Evolutionary conservation across 2,888 invertebrate species (phyloP).

Genomic region (Holacanthella duospinosa): DNA sequence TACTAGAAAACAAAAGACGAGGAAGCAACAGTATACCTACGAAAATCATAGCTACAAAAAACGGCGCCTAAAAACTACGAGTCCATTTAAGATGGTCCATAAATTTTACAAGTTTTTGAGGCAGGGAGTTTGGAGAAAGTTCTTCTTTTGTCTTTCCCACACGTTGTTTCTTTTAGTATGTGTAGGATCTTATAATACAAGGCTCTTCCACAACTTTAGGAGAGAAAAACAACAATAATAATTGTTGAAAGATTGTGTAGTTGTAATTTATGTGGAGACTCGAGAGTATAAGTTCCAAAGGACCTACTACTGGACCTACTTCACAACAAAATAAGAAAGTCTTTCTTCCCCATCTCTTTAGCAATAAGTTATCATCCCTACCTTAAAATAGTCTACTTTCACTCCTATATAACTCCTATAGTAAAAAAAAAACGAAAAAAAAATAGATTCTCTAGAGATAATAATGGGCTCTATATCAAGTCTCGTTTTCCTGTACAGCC

Average conservation of each 20-base stretch:
- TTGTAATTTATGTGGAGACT: constrained; percentile 20
- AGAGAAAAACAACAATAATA: constrained; percentile 18
- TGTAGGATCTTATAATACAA: background rate
- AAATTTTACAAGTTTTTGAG: constrained; percentile 17
- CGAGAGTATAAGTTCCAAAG: background rate
- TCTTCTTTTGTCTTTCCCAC: constrained; percentile 14
- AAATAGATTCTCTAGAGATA: too few relatives aligned
- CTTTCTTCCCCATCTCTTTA: background rate
- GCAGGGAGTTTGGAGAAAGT: too few relatives aligned
- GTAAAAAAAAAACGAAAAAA: too few relatives aligned
- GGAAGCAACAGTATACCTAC: background rate
- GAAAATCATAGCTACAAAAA: background rate
- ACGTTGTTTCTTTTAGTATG: background rate
- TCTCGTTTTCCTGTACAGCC: background rate
- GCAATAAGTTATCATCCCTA: background rate
- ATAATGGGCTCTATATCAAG: background rate
- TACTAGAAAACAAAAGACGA: too few relatives aligned
- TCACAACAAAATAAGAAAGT: background rate
- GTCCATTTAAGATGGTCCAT: constrained; percentile 14
- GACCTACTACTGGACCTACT: too few relatives aligned
- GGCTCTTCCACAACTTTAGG: constrained; percentile 9
- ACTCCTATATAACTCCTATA: background rate
- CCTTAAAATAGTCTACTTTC: background rate
- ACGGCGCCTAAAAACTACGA: too few relatives aligned
- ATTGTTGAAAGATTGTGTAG: constrained; percentile 24